A percentile compares a stretch with the other conserved stretches of the same genome.
Evolutionary conservation across 2,888 invertebrate species (phyloP).

Genomic region (Stomorhina lunata): DNA sequence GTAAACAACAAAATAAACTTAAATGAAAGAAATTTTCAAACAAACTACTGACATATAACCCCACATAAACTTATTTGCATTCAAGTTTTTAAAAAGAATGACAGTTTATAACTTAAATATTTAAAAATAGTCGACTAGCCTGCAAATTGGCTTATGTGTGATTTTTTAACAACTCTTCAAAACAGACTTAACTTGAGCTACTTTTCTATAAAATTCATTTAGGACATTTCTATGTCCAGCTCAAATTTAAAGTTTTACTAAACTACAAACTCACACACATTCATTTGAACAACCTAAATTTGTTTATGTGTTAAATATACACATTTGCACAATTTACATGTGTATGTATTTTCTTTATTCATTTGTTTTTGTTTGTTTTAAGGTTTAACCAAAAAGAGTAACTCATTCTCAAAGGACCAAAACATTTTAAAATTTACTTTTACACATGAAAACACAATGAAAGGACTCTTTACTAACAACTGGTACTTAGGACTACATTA

Average conservation of each 20-base stretch:
- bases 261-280: constrained; percentile 7
- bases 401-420: constrained; percentile 38
- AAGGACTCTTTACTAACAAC: not conserved
- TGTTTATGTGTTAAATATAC: not conserved
- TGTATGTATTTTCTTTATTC: not conserved
- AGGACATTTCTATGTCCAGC: not conserved
- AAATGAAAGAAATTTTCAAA: not conserved
- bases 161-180: too few species aligned
- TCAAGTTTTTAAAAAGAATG: not conserved
- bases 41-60: constrained; percentile 11
- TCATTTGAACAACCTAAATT: not conserved
- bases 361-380: constrained; percentile 24
- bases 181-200: too few species aligned
- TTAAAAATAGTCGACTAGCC: too few species aligned
- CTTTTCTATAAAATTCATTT: too few species aligned
- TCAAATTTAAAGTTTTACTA: constrained; percentile 4
- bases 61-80: not conserved
- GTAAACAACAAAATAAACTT: not conserved
- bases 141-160: too few species aligned
- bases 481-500: constrained; percentile 22
- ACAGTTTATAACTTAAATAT: too few species aligned
- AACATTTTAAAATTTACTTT: constrained; percentile 31
- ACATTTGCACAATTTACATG: not conserved
- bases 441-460: not conserved
- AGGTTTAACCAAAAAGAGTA: constrained; percentile 27